Percentiles rank a stretch among this genome's conserved stretches.
phyloP scores from a whole-genome alignment of 2,888 invertebrate species.

The Sphaeridia pumilis region DNA sequence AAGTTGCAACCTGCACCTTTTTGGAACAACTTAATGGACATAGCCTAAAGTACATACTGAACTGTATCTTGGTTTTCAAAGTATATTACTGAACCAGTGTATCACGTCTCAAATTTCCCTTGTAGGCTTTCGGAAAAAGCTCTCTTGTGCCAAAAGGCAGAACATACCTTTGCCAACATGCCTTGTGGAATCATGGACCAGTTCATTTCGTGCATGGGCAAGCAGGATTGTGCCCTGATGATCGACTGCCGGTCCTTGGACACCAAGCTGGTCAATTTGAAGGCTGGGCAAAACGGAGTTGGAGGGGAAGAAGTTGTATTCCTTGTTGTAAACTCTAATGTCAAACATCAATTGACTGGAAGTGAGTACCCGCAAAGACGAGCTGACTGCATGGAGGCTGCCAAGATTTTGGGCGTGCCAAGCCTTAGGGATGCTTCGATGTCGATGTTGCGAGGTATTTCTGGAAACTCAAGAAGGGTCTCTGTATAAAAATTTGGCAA shows the following conservation, averaged over 20 bases:
- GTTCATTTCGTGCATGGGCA: slow-evolving; percentile 73
- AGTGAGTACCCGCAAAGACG: slow-evolving; percentile 77
- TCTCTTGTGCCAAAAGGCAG: slow-evolving; percentile 77
- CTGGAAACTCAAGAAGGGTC: no score
- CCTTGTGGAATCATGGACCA: slow-evolving; percentile 98
- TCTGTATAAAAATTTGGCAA: no score
- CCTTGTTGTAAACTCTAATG: slow-evolving; percentile 80
- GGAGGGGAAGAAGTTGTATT: slow-evolving; percentile 54
- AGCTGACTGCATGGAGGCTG: slow-evolving; percentile 61
- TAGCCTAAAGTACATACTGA: slow-evolving; percentile 45
- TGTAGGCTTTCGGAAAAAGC: slow-evolving; percentile 56
- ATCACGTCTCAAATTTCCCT: no score
- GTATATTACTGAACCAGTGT: not conserved
- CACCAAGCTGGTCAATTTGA: slow-evolving; percentile 60
- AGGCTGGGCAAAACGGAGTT: slow-evolving; percentile 36
- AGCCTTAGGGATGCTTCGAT: slow-evolving; percentile 62
- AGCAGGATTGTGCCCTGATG: slow-evolving; percentile 63
- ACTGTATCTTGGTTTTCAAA: not conserved
- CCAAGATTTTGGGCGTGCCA: slow-evolving; percentile 54
- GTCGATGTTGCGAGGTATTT: slow-evolving; percentile 36
- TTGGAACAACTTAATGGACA: slow-evolving; percentile 58
- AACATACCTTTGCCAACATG: slow-evolving; percentile 79
- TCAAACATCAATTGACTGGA: slow-evolving; percentile 74
- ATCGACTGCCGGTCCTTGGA: slow-evolving; percentile 75
- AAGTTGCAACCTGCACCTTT: slow-evolving; percentile 76